phyloP scores from a whole-genome alignment of 2,797 vertebrate species.

The Chelmon rostratus region DNA sequence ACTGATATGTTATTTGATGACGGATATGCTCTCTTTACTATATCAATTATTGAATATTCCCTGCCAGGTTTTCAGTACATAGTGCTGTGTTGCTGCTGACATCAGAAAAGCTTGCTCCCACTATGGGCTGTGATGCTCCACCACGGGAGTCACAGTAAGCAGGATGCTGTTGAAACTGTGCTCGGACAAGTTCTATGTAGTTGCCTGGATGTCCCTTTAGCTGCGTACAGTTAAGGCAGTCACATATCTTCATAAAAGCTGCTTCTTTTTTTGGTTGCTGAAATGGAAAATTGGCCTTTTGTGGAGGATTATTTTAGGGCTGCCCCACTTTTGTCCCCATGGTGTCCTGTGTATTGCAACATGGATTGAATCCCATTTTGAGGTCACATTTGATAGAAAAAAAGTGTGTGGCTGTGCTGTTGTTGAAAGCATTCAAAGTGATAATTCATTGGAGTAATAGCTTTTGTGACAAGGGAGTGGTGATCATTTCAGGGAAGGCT shows the following conservation, averaged over 20 bases:
- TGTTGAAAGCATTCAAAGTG: conserved; percentile 5
- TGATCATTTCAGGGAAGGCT: conserved; percentile 7
- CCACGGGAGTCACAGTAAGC: neutral
- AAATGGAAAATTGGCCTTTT: conserved; percentile 50
- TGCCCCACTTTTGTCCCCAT: conserved; percentile 36
- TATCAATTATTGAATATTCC: conserved; percentile 18
- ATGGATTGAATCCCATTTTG: conserved; percentile 50
- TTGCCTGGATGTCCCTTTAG: neutral
- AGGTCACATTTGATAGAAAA: conserved; percentile 2
- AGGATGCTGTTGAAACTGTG: neutral
- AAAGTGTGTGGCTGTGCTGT: neutral
- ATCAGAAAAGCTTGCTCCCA: neutral
- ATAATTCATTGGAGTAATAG: conserved; percentile 13
- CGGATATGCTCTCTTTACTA: neutral
- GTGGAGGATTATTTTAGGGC: conserved; percentile 32
- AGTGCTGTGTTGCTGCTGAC: conserved; percentile 23
- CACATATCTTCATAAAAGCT: neutral
- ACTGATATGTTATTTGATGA: neutral
- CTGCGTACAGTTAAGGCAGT: neutral
- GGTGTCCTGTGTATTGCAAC: conserved; percentile 14
- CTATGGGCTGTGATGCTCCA: neutral
- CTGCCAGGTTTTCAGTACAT: neutral
- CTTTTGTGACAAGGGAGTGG: neutral
- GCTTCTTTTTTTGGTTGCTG: conserved; percentile 17
- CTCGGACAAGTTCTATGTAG: neutral